A percentile compares a stretch with the other conserved stretches of the same genome.
Evolutionary conservation across 2,888 invertebrate species (phyloP).

Genomic region (Icerya purchasi): DNA sequence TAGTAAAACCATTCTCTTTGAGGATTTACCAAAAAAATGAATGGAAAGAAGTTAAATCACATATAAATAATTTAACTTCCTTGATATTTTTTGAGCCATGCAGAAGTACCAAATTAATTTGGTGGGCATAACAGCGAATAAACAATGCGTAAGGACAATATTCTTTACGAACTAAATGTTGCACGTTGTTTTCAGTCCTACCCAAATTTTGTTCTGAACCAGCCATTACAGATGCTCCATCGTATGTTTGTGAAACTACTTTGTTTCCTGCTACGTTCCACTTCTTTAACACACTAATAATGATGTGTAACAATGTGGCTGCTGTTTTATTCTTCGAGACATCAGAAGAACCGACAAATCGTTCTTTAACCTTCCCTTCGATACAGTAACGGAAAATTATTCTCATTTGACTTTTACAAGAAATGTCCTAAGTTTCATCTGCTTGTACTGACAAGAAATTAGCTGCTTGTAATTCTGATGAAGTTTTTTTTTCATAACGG

Average conservation of each 20-base stretch:
- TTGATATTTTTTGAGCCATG: conserved; percentile 10
- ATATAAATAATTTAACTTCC: conserved; percentile 10
- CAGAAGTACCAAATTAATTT: conserved; percentile 8
- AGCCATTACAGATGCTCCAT: neutral
- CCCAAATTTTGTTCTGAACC: neutral
- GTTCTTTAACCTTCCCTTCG: neutral
- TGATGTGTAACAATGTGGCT: neutral
- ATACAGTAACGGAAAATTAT: neutral
- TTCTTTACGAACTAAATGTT: neutral
- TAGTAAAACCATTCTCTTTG: conserved; percentile 8
- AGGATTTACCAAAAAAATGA: conserved; percentile 8
- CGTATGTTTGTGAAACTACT: neutral
- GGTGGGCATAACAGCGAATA: conserved; percentile 10
- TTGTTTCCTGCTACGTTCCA: neutral
- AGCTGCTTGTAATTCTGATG: neutral
- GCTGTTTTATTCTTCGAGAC: neutral
- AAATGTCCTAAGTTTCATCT: neutral
- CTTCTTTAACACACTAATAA: neutral
- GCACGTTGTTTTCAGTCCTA: neutral
- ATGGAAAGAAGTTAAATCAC: conserved; percentile 9
- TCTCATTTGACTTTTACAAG: neutral
- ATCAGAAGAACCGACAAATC: neutral
- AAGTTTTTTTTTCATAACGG: neutral
- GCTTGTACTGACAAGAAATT: neutral
- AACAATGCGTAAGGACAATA: conserved; percentile 3